Conservation (phyloP, 2,797 vertebrate species). For the Onychomys arenicola region DNA sequence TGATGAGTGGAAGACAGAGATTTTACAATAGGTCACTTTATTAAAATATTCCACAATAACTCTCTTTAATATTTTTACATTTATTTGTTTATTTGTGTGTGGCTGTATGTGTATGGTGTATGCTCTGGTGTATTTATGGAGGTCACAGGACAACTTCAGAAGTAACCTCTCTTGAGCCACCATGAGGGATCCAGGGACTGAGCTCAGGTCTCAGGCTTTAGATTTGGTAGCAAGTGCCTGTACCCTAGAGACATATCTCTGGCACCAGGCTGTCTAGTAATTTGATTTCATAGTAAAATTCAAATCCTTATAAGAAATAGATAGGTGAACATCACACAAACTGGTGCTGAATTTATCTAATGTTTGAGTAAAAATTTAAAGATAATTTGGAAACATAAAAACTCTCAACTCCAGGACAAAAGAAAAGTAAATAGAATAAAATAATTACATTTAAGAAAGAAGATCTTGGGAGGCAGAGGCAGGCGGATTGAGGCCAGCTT, state of each 20-base stretch:
- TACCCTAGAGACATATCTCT: background rate
- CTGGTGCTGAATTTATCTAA: background rate
- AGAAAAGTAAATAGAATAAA: constrained; percentile 22
- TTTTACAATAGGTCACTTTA: background rate
- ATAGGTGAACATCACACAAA: constrained; percentile 5
- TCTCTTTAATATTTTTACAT: background rate
- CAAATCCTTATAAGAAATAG: background rate
- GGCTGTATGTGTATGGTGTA: background rate
- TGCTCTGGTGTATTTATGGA: background rate
- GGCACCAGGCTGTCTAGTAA: background rate
- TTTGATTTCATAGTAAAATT: constrained; percentile 17
- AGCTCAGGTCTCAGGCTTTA: background rate
- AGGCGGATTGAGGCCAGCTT: too few relatives aligned
- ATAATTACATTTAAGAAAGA: background rate
- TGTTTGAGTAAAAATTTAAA: background rate
- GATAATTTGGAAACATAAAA: constrained; percentile 26
- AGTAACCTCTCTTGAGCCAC: background rate
- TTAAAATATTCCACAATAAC: background rate
- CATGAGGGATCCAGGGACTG: too few relatives aligned
- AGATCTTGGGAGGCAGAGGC: too few relatives aligned
- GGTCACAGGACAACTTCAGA: background rate
- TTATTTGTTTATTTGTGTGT: background rate
- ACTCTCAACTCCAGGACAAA: background rate
- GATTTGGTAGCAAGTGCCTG: background rate
- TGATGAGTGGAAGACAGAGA: background rate